phyloP scores from a whole-genome alignment of 2,888 invertebrate species.

The Cephus spinipes region DNA sequence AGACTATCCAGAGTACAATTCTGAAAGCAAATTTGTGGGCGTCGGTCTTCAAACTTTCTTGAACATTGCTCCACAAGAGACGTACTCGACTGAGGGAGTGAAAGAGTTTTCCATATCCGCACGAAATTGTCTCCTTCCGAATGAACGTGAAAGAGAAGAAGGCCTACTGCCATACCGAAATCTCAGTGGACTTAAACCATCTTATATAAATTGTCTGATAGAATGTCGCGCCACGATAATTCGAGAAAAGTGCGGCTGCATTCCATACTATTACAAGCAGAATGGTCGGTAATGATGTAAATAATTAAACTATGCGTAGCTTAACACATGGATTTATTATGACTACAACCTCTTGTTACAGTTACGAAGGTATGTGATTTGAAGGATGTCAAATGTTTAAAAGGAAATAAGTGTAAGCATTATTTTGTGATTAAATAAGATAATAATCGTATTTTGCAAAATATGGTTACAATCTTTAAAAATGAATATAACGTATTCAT shows the following conservation, averaged over 20 bases:
- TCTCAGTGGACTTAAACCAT: slow-evolving; percentile 68
- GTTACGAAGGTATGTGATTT: slow-evolving; percentile 67
- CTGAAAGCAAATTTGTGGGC: slow-evolving; percentile 72
- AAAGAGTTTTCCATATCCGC: slow-evolving; percentile 66
- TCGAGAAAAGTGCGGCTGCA: slow-evolving; percentile 70
- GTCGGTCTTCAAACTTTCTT: slow-evolving; percentile 72
- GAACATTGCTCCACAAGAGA: slow-evolving; percentile 74
- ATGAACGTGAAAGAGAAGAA: slow-evolving; percentile 64
- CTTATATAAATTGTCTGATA: slow-evolving; percentile 76
- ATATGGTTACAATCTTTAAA: background rate
- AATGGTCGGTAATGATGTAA: slow-evolving; percentile 55
- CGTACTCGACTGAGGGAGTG: slow-evolving; percentile 72
- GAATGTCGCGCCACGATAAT: slow-evolving; percentile 70
- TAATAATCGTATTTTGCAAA: background rate
- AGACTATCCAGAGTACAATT: slow-evolving; percentile 74
- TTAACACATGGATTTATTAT: background rate
- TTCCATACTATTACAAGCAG: slow-evolving; percentile 71
- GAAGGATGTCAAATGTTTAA: slow-evolving; percentile 68
- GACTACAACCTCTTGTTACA: slow-evolving; percentile 22
- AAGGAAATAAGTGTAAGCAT: slow-evolving; percentile 60
- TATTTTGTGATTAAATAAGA: slow-evolving; percentile 13
- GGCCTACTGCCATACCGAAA: slow-evolving; percentile 30
- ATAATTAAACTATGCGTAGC: slow-evolving; percentile 51
- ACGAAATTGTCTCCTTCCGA: slow-evolving; percentile 72
- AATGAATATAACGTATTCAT: background rate